These are phyloP conservation scores for Nezara viridula DNA, from an alignment of 2,888 invertebrate species.

Conservation along the genomic window DNA sequence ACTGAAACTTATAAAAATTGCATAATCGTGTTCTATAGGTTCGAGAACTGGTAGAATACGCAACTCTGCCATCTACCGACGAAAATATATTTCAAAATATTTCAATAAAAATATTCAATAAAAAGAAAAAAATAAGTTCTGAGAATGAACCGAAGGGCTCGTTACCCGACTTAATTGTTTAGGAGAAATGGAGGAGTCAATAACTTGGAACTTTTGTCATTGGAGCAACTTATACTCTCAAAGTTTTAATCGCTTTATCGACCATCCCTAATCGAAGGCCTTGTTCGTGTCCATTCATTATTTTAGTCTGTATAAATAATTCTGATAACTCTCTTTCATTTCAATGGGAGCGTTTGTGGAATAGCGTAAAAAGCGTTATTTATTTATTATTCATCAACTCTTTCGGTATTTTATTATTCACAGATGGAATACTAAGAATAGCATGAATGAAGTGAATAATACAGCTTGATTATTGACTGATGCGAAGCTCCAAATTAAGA, in stretches of 20 bases:
- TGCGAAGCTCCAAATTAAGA: too few species aligned
- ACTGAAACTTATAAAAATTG: too few species aligned
- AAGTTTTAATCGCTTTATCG: conserved; percentile 28
- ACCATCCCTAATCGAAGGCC: background rate
- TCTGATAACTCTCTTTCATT: background rate
- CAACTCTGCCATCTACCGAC: too few species aligned
- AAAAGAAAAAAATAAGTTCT: background rate
- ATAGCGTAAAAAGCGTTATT: background rate
- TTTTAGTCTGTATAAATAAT: background rate
- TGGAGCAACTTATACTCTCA: background rate
- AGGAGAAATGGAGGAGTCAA: background rate
- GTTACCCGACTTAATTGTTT: background rate
- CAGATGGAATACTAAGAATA: too few species aligned
- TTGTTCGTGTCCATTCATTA: conserved; percentile 10
- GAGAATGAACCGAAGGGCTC: background rate
- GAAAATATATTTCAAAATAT: too few species aligned
- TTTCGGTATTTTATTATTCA: background rate
- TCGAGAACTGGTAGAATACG: too few species aligned
- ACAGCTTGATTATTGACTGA: too few species aligned
- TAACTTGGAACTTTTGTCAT: background rate
- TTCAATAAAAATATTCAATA: background rate
- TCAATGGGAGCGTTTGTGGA: background rate
- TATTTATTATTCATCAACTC: background rate
- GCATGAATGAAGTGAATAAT: too few species aligned
- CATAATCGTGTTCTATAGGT: too few species aligned